Evolutionary conservation across 2,797 vertebrate species (phyloP).

Genomic region (Staurois parvus): DNA sequence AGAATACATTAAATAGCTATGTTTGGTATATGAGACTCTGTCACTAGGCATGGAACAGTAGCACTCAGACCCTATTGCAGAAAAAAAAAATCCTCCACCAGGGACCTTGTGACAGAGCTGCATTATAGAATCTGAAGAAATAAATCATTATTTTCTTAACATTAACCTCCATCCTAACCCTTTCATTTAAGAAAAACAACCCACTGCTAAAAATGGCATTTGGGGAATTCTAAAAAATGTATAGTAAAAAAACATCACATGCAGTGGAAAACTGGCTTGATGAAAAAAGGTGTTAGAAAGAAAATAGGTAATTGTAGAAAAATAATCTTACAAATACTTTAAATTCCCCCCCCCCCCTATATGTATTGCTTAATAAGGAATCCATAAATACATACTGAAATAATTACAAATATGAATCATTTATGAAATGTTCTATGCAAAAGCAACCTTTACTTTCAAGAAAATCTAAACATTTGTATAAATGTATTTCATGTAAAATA

Average conservation of each 20-base stretch:
- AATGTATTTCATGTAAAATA: no score
- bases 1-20: not conserved
- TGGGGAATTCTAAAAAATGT: not conserved
- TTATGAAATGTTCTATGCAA: no score
- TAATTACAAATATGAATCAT: no score
- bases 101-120: not conserved
- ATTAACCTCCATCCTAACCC: constrained; percentile 1
- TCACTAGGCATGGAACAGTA: not conserved
- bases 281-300: not conserved
- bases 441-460: no score
- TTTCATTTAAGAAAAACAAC: not conserved
- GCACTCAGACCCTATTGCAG: no score
- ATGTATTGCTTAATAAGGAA: no score
- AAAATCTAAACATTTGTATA: no score
- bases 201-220: not conserved
- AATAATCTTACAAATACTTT: not conserved
- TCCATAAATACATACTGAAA: no score
- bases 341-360: not conserved
- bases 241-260: not conserved
- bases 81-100: not conserved
- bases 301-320: not conserved
- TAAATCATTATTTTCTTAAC: not conserved
- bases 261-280: not conserved
- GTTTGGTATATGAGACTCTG: not conserved
- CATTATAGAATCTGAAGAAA: not conserved